Conservation (phyloP, 2,113 vertebrate genomes). For the Ceratotherium simum region DNA sequence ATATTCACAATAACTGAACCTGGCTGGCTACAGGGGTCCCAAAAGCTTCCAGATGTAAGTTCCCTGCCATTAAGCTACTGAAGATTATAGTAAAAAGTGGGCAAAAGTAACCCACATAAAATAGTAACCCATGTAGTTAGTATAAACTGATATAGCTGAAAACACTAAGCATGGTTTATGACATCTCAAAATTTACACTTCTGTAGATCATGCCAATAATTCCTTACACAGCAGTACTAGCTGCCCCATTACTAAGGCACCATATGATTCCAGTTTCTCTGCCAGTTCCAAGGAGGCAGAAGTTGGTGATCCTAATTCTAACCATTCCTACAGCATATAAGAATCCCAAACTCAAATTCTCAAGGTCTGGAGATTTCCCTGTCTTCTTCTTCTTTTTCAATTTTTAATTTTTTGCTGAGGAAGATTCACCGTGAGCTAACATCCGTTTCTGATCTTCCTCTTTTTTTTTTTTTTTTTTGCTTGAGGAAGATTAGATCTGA, state of each 20-base stretch:
- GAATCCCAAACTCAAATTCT: not conserved
- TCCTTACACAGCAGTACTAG: not conserved
- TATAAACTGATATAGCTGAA: not conserved
- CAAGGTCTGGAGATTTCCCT: not conserved
- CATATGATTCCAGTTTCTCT: not conserved
- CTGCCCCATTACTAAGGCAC: not conserved
- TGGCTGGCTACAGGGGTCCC: not conserved
- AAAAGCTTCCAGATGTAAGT: not conserved
- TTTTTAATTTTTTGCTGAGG: no score
- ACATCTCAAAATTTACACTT: constrained; percentile 13
- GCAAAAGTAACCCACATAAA: constrained; percentile 22
- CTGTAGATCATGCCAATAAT: not conserved
- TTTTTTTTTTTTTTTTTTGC: no score
- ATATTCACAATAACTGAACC: constrained; percentile 22
- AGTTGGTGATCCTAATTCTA: not conserved
- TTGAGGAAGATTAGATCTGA: no score
- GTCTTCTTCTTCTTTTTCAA: no score
- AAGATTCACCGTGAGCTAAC: no score
- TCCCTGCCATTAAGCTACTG: not conserved
- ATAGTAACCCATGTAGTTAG: constrained; percentile 9
- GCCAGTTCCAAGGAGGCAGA: constrained; percentile 35
- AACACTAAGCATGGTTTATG: not conserved
- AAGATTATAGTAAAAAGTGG: not conserved
- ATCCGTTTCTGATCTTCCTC: no score
- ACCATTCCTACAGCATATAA: not conserved